phyloP scores from a whole-genome alignment of 2,888 invertebrate species.

The Eupithecia dodoneata region DNA sequence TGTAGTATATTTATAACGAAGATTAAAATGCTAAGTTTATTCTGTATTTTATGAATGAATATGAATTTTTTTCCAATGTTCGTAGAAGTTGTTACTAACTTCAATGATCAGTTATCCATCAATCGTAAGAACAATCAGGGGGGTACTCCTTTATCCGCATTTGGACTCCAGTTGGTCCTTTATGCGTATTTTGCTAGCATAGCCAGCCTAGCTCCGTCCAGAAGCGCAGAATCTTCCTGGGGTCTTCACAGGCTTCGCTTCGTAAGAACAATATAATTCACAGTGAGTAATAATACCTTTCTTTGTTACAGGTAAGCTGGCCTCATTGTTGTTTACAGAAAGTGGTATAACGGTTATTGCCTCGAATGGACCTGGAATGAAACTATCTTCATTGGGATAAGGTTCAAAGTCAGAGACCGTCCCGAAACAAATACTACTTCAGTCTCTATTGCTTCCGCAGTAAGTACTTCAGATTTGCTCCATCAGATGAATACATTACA shows the following conservation, averaged over 20 bases:
- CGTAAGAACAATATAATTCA: conserved; percentile 42
- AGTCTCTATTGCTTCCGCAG: not conserved
- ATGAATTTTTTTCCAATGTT: not conserved
- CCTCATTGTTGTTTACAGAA: conserved; percentile 40
- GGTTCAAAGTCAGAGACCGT: not conserved
- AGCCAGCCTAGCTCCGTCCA: too few relatives aligned
- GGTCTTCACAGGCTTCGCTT: too few relatives aligned
- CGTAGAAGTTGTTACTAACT: not conserved
- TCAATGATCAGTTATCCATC: conserved; percentile 42
- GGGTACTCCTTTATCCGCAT: too few relatives aligned
- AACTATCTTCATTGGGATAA: not conserved
- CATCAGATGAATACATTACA: not conserved
- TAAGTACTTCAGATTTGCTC: not conserved
- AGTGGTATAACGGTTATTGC: not conserved
- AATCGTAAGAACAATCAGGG: conserved; percentile 24
- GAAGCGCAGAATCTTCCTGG: too few relatives aligned
- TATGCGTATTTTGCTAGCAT: too few relatives aligned
- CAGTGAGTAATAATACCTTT: conserved; percentile 57
- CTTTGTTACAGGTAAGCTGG: conserved; percentile 75
- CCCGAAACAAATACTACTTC: not conserved
- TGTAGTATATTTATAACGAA: not conserved
- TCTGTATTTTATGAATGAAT: not conserved
- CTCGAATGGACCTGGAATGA: not conserved
- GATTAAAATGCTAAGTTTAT: not conserved
- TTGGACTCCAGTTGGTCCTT: too few relatives aligned